A percentile compares a stretch with the other conserved stretches of the same genome.
phyloP scores from a whole-genome alignment of 2,888 invertebrate species.

The Drosophila birchii region DNA sequence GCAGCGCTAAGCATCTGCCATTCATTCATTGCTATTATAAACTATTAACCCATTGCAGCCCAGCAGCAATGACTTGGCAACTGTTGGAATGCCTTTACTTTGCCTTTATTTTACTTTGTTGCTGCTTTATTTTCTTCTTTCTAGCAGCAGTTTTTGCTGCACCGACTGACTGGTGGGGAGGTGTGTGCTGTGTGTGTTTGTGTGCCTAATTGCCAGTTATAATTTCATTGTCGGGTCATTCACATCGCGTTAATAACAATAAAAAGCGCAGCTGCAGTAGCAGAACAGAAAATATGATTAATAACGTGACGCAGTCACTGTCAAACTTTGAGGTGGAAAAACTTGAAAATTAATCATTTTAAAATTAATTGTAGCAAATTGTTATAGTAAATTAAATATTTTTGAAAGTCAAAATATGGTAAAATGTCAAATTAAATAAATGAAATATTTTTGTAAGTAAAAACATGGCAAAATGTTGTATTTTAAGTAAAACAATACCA shows the following conservation, averaged over 20 bases:
- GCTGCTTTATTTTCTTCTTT: slow-evolving; percentile 2
- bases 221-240: slow-evolving; percentile 70
- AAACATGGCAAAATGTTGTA: background rate
- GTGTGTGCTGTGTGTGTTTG: background rate
- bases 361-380: background rate
- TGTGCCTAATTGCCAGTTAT: slow-evolving; percentile 35
- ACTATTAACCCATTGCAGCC: slow-evolving; percentile 29
- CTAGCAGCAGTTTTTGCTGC: slow-evolving; percentile 10
- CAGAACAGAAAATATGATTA: slow-evolving; percentile 23
- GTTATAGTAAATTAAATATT: background rate
- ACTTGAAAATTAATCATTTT: background rate
- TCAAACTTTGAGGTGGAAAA: background rate
- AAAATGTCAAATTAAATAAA: background rate
- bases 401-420: background rate
- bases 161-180: slow-evolving; percentile 1
- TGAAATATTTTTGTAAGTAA: background rate
- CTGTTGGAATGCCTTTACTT: slow-evolving; percentile 23
- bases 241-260: slow-evolving; percentile 59
- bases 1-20: slow-evolving; percentile 6
- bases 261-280: slow-evolving; percentile 4
- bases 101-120: slow-evolving; percentile 6
- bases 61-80: slow-evolving; percentile 51
- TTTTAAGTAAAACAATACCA: background rate
- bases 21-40: slow-evolving; percentile 49
- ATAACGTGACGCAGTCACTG: background rate